phyloP scores from a whole-genome alignment of 2,888 invertebrate species.

The Stenotaenia linearis region DNA sequence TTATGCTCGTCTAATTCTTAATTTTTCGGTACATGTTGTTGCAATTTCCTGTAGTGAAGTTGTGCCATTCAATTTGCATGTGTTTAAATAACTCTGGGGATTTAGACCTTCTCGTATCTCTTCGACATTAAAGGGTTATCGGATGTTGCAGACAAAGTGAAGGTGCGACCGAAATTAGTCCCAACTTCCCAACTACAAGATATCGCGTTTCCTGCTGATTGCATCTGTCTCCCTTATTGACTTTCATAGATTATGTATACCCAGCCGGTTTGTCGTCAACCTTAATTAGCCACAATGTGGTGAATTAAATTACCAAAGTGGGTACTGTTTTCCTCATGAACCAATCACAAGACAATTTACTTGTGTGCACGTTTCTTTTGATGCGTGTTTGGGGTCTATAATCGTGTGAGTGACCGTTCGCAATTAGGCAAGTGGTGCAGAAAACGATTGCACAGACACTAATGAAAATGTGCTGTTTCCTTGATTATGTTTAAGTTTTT shows the following conservation, averaged over 20 bases:
- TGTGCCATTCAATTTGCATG: constrained; percentile 16
- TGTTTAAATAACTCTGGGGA: constrained; percentile 16
- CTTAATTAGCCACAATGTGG: constrained; percentile 24
- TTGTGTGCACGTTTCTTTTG: constrained; percentile 21
- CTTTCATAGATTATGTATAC: constrained; percentile 26
- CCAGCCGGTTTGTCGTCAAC: constrained; percentile 14
- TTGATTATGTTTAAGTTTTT: constrained; percentile 20
- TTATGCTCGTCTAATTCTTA: neutral
- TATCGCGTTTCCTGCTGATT: constrained; percentile 19
- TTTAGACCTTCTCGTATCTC: constrained; percentile 10
- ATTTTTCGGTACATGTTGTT: neutral
- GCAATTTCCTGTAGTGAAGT: neutral
- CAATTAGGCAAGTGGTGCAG: constrained; percentile 21
- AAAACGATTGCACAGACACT: constrained; percentile 17
- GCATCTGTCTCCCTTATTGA: constrained; percentile 20
- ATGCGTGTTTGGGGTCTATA: constrained; percentile 24
- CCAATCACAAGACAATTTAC: constrained; percentile 24
- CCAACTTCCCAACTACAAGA: constrained; percentile 15
- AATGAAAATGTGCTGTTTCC: constrained; percentile 21
- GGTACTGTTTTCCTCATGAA: constrained; percentile 26
- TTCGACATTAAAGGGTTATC: constrained; percentile 21
- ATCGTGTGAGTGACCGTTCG: constrained; percentile 26
- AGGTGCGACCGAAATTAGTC: constrained; percentile 14
- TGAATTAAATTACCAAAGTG: constrained; percentile 26
- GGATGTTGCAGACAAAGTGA: constrained; percentile 13